Evolutionary conservation across 2,888 invertebrate genomes (phyloP).

Genomic region (Tigriopus californicus): DNA sequence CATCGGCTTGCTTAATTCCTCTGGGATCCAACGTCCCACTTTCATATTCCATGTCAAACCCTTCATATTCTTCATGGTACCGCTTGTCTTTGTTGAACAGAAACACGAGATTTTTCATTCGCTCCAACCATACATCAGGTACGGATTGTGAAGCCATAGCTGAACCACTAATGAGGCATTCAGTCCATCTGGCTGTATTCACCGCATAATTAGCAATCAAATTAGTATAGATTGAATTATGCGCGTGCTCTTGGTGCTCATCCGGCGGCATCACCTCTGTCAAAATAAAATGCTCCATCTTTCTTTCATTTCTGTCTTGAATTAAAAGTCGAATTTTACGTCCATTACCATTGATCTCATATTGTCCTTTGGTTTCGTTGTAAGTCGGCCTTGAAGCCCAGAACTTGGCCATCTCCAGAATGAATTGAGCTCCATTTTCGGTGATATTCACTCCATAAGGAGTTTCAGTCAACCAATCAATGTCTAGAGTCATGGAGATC

Average conservation of each 20-base stretch:
- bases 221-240: conserved; percentile 25
- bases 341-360: conserved; percentile 21
- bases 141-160: conserved; percentile 13
- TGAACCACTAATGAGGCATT: conserved; percentile 19
- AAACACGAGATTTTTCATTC: conserved; percentile 23
- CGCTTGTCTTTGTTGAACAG: conserved; percentile 24
- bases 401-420: conserved; percentile 22
- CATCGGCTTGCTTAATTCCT: conserved; percentile 29
- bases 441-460: too few species aligned
- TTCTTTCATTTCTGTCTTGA: too few species aligned
- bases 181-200: conserved; percentile 15
- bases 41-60: conserved; percentile 21
- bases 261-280: conserved; percentile 26
- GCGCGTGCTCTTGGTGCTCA: conserved; percentile 24
- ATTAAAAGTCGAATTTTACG: neutral
- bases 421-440: too few species aligned
- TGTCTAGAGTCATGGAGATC: too few species aligned
- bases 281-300: too few species aligned
- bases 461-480: too few species aligned
- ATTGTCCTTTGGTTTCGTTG: conserved; percentile 18
- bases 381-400: conserved; percentile 20
- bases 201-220: conserved; percentile 21
- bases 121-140: conserved; percentile 21
- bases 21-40: conserved; percentile 11
- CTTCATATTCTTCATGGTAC: conserved; percentile 30